Percentiles rank a stretch among this genome's conserved stretches.
These are phyloP conservation scores for Achatina immaculata DNA, from an alignment of 1,140 invertebrate species.

Conservation along the genomic window DNA sequence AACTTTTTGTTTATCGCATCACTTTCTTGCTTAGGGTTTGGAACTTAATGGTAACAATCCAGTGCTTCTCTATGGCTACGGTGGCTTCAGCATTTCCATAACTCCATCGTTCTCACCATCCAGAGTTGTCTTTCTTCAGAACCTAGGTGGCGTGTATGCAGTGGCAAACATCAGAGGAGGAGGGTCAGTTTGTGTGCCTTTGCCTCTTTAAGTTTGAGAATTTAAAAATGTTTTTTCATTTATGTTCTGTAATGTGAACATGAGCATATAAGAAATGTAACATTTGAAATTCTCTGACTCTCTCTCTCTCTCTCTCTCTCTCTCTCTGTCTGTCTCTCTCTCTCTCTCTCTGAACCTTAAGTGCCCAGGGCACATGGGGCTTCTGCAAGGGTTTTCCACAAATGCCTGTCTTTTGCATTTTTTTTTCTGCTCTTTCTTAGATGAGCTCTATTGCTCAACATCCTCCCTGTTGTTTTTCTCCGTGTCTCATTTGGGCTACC, in stretches of 20 bases:
- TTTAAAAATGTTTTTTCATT: not conserved
- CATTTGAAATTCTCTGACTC: not conserved
- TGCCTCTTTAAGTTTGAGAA: not conserved
- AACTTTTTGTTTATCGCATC: too few species aligned
- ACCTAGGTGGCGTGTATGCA: conserved; percentile 89
- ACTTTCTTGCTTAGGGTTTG: conserved; percentile 73
- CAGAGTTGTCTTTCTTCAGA: conserved; percentile 89
- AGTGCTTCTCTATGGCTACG: conserved; percentile 94
- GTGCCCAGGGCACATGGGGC: too few species aligned
- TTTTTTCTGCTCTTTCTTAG: too few species aligned
- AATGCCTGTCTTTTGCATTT: too few species aligned
- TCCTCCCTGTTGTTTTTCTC: too few species aligned
- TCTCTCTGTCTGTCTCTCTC: too few species aligned
- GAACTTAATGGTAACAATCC: conserved; percentile 80
- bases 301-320: not conserved
- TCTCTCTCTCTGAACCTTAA: too few species aligned
- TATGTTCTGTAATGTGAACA: not conserved
- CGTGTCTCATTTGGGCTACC: too few species aligned
- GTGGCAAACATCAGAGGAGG: conserved; percentile 96
- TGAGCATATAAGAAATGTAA: not conserved
- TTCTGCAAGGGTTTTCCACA: too few species aligned
- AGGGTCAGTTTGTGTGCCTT: conserved; percentile 77
- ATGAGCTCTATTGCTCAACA: too few species aligned
- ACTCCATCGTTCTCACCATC: conserved; percentile 87
- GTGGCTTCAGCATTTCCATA: conserved; percentile 94